Evolutionary conservation across 2,797 vertebrate species (phyloP).

Genomic region (Potorous gilbertii): DNA sequence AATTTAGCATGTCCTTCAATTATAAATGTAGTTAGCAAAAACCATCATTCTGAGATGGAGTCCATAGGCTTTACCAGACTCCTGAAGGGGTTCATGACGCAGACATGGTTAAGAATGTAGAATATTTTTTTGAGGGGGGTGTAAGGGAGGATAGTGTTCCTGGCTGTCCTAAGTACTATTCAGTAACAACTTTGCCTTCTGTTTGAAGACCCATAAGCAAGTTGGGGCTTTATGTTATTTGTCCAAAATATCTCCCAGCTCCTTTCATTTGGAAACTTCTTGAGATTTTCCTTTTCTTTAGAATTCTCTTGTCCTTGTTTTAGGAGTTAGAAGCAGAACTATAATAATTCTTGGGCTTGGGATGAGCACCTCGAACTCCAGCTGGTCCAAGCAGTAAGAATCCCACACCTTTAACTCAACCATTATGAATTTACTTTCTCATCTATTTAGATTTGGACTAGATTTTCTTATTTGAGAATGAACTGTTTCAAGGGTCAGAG

Average conservation of each 20-base stretch:
- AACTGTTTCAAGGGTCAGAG: neutral
- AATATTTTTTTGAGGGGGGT: neutral
- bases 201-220: neutral
- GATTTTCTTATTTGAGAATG: neutral
- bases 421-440: neutral
- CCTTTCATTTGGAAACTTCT: neutral
- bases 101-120: neutral
- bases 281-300: neutral
- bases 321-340: neutral
- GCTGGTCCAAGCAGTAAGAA: neutral
- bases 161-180: neutral
- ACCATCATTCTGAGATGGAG: neutral
- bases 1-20: neutral
- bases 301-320: neutral
- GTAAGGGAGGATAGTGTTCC: neutral
- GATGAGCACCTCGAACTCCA: neutral
- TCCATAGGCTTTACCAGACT: neutral
- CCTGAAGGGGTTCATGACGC: neutral
- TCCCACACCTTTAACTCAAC: neutral
- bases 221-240: neutral
- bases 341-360: neutral
- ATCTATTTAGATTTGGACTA: neutral
- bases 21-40: neutral
- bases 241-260: neutral
- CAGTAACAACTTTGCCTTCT: neutral